A percentile compares a stretch with the other conserved stretches of the same genome.
phyloP scores from a whole-genome alignment of 2,797 vertebrate genomes.

The Eulemur albifrons region DNA sequence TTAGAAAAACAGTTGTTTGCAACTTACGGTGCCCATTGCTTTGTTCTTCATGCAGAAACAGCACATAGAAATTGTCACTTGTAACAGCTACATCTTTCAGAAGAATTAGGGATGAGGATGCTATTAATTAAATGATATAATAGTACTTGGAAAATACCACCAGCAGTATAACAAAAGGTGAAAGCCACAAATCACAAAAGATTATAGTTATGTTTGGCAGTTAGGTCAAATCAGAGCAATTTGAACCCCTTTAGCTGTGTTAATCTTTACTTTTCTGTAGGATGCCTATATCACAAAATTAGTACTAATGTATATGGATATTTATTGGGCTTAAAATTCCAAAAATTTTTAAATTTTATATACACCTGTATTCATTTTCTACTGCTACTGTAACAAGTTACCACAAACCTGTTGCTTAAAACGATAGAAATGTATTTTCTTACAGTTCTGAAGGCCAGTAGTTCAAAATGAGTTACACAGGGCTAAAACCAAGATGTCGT shows the following conservation, averaged over 20 bases:
- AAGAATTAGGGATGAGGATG: background rate
- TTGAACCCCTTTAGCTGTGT: background rate
- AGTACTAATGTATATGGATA: background rate
- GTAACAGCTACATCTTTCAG: background rate
- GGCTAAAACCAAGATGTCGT: background rate
- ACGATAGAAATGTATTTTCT: background rate
- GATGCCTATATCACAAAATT: background rate
- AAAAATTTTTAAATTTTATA: background rate
- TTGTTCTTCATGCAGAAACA: background rate
- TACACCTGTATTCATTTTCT: background rate
- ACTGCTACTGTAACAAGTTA: background rate
- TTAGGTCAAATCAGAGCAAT: background rate
- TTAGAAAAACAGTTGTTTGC: background rate
- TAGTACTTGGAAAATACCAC: background rate
- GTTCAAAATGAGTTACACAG: background rate
- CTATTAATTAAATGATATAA: background rate
- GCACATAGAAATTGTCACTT: background rate
- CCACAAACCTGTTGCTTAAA: background rate
- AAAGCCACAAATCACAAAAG: background rate
- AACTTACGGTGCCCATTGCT: background rate
- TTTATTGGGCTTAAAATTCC: background rate
- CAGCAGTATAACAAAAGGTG: background rate
- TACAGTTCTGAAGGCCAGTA: background rate
- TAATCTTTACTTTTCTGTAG: background rate
- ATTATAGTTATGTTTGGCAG: background rate